phyloP scores from a whole-genome alignment of 2,888 invertebrate genomes.

The Cantharis rufa region DNA sequence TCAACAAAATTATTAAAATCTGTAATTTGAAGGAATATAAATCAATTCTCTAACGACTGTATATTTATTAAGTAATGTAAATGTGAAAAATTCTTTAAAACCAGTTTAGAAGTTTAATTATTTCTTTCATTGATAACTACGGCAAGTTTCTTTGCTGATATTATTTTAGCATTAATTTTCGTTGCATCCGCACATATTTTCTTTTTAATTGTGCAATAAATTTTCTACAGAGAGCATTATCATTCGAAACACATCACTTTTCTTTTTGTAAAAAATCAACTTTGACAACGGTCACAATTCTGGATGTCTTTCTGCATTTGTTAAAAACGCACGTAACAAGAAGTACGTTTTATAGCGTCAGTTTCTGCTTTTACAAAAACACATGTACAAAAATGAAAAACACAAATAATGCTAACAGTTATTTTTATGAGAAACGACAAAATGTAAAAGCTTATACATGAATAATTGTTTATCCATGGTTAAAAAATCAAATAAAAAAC shows the following conservation, averaged over 20 bases:
- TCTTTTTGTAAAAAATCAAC: not conserved
- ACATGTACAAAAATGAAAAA: not conserved
- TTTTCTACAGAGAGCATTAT: not conserved
- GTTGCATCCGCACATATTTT: not conserved
- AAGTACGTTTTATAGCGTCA: not conserved
- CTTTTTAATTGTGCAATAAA: not conserved
- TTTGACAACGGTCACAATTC: not conserved
- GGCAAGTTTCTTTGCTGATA: not conserved
- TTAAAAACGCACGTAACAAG: not conserved
- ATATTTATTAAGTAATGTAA: not conserved
- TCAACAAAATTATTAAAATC: not conserved
- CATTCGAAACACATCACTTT: not conserved
- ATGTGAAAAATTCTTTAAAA: not conserved
- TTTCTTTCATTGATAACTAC: not conserved
- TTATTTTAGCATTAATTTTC: not conserved
- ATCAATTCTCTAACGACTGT: not conserved
- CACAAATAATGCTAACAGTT: not conserved
- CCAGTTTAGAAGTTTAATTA: not conserved
- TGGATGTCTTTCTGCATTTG: not conserved
- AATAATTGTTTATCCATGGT: not conserved
- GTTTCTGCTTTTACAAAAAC: not conserved
- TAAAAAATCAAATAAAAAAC: not conserved
- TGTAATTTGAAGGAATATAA: not conserved
- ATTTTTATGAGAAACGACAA: not conserved
- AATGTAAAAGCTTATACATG: not conserved